These are phyloP conservation scores for Pollicipes pollicipes DNA, from an alignment of 1,140 invertebrate species.

Conservation along the genomic window DNA sequence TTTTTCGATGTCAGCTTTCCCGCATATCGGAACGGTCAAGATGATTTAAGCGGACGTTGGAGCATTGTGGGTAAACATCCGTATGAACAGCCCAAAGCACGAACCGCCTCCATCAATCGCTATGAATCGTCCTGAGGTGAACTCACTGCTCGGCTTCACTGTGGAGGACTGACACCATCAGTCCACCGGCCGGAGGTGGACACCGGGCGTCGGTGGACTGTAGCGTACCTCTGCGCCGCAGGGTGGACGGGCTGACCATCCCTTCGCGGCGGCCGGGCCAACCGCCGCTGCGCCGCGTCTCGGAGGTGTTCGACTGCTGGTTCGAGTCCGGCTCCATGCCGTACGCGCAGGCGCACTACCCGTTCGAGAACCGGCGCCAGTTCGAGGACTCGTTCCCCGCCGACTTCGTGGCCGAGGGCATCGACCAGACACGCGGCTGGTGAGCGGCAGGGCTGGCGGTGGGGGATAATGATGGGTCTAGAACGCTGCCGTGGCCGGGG, in stretches of 20 bases:
- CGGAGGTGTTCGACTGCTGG: conserved; percentile 99
- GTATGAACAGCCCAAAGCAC: no score
- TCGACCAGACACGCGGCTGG: conserved; percentile 98
- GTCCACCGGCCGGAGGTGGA: no score
- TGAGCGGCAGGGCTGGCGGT: conserved; percentile 16
- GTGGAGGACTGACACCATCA: no score
- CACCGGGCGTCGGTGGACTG: no score
- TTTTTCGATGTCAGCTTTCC: no score
- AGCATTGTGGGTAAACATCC: no score
- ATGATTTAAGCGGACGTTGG: no score
- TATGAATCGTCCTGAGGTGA: no score
- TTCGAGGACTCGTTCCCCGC: conserved; percentile 95
- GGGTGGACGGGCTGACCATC: conserved; percentile 82
- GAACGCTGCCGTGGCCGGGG: not conserved
- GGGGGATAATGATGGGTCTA: not conserved
- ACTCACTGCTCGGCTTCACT: no score
- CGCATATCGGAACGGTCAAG: no score
- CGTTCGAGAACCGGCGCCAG: conserved; percentile 75
- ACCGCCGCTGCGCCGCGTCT: conserved; percentile 60
- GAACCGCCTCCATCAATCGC: no score
- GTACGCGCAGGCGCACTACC: conserved; percentile 92
- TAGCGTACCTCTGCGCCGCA: conserved; percentile 23
- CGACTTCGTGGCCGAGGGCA: conserved; percentile 97
- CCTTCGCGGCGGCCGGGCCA: conserved; percentile 67
- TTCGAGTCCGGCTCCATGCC: conserved; percentile 99